Conservation (phyloP, 2,888 invertebrate species). For the Xestia ashworthii region DNA sequence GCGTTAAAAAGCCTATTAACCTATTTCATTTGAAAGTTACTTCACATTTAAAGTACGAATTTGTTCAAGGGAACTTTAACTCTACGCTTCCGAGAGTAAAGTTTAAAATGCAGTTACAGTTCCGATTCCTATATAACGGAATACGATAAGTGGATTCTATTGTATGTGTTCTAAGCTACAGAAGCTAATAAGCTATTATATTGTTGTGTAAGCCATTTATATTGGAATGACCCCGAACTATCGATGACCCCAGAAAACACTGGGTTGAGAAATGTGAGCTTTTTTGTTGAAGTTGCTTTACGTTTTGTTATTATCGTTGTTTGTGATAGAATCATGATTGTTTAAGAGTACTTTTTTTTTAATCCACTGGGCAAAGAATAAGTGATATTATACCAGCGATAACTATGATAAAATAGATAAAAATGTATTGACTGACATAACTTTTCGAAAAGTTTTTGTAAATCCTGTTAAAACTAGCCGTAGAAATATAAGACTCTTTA, state of each 20-base stretch:
- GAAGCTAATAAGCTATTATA: slow-evolving; percentile 70
- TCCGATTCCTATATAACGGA: slow-evolving; percentile 66
- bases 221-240: slow-evolving; percentile 61
- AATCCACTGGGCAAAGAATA: neutral
- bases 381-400: neutral
- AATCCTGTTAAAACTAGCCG: neutral
- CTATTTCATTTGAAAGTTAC: slow-evolving; percentile 88
- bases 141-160: slow-evolving; percentile 71
- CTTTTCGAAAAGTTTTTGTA: neutral
- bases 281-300: slow-evolving; percentile 30
- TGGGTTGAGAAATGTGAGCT: slow-evolving; percentile 56
- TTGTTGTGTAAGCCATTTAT: slow-evolving; percentile 62
- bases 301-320: slow-evolving; percentile 3
- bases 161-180: slow-evolving; percentile 71
- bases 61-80: slow-evolving; percentile 50
- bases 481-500: neutral
- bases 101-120: slow-evolving; percentile 38
- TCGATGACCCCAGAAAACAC: slow-evolving; percentile 59
- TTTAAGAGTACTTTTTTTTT: neutral
- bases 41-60: slow-evolving; percentile 68
- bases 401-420: neutral
- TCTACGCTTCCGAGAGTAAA: slow-evolving; percentile 54
- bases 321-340: neutral
- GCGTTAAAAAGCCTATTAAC: slow-evolving; percentile 89
- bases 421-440: neutral